Evolutionary conservation across 1,140 invertebrate genomes (phyloP), one percentile per base, ranked within the genome.

Genomic region (Saxidomus purpurata): DNA sequence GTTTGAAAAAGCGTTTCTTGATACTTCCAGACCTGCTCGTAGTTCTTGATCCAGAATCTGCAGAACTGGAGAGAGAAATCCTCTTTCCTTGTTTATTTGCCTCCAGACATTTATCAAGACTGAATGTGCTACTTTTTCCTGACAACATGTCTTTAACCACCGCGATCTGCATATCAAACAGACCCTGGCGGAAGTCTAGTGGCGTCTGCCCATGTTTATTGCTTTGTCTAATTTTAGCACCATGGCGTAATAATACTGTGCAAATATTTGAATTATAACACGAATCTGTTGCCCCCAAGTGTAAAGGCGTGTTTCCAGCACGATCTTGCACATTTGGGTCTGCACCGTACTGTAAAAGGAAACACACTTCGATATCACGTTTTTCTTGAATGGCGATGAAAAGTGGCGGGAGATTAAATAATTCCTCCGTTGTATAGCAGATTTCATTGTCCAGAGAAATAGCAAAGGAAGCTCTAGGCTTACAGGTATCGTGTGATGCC

Each of bases 291-390:
- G 96, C 96, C 47, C 96, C 96, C 43, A 97, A 91, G 92, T 97
- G 97, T 0, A 97, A 95, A 0, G 97, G 96, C 6, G 97, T 97
- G 92, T 96, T 96, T 22, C 97, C 97, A 49, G 96, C 92, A 9
- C 90, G 90, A 90, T 97, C 97, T 38, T 90, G 87, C 52, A 96
- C 93, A 82, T 96, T 96, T 22, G 96, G 95, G 25, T 94, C 91
- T 0, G 97, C 97, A 15, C 97, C 97, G 90, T 96, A 96, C 85
- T 96, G 96, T 22, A 97, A 95, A 11, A 97, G 95, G 1, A 97
- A 92, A n/a, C 96, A 95, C 1, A 97, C 95, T 17, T 96, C 95
- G 22, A 95, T 95, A 8, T 96, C 93, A 86, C 96, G 96, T 11
- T 96, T 96, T 15, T 96, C 93, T 17, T 96, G 96, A 0, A 97